Percentiles rank a stretch among this genome's conserved stretches.
phyloP scores from a whole-genome alignment of 1,140 invertebrate genomes.

The Macrobrachium rosenbergii region DNA sequence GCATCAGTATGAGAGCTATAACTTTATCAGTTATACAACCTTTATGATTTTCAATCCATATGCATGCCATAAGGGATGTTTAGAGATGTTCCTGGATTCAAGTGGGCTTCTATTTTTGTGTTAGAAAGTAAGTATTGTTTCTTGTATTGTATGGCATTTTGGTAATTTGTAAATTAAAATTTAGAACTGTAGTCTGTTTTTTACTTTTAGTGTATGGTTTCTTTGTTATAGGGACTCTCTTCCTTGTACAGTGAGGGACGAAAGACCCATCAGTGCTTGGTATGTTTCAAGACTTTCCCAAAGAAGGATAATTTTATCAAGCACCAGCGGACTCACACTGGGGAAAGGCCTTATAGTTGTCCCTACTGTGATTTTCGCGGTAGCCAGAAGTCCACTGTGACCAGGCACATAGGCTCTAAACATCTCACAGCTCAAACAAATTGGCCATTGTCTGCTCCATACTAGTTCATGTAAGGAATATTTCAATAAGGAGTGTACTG shows the following conservation, averaged over 20 bases:
- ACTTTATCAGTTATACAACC: no score
- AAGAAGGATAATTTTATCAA: conserved; percentile 47
- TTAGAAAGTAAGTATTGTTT: no score
- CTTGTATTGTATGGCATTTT: no score
- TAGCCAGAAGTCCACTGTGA: conserved; percentile 37
- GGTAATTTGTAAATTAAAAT: no score
- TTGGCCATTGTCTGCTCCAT: conserved; percentile 30
- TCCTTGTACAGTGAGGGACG: conserved; percentile 42
- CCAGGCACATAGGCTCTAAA: conserved; percentile 34
- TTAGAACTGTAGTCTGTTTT: no score
- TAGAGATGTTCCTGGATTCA: no score
- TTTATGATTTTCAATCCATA: no score
- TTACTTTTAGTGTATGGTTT: conserved; percentile 18
- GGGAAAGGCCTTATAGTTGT: conserved; percentile 44
- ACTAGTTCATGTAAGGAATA: conserved; percentile 32
- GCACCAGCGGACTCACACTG: conserved; percentile 42
- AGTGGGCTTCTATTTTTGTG: no score
- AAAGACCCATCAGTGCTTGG: conserved; percentile 44
- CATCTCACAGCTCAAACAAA: conserved; percentile 19
- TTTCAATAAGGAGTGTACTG: neutral
- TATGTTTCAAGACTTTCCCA: conserved; percentile 44
- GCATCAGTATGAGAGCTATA: no score
- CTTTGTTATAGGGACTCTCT: conserved; percentile 38
- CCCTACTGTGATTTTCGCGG: conserved; percentile 43
- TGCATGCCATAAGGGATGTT: no score